Conservation (phyloP, 1,140 invertebrate species). For the Calephelis virginiensis region DNA sequence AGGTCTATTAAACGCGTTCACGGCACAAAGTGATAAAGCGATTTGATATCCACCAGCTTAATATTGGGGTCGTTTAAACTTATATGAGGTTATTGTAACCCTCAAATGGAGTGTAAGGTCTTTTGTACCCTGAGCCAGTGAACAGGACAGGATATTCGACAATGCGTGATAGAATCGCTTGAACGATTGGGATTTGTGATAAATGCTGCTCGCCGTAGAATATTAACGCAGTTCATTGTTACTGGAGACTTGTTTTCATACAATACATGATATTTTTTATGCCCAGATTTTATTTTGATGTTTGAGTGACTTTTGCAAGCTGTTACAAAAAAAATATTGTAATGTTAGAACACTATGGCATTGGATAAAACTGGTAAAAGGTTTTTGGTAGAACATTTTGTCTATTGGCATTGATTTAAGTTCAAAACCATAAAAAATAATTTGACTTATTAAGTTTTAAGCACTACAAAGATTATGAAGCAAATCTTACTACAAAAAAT, state of each 20-base stretch:
- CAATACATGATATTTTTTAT: constrained; percentile 11
- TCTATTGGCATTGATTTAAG: no score
- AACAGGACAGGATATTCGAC: constrained; percentile 24
- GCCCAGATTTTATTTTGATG: constrained; percentile 8
- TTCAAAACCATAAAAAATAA: no score
- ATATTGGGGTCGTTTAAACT: constrained; percentile 17
- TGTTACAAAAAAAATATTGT: neutral
- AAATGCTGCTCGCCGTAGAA: constrained; percentile 26
- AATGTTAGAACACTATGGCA: no score
- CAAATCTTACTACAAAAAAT: no score
- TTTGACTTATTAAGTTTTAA: no score
- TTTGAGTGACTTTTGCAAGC: neutral
- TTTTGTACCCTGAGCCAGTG: constrained; percentile 23
- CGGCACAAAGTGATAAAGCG: constrained; percentile 14
- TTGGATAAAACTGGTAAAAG: no score
- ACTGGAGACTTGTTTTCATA: constrained; percentile 26
- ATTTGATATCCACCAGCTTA: constrained; percentile 17
- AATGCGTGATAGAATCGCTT: constrained; percentile 27
- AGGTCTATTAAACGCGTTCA: constrained; percentile 13
- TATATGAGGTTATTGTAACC: constrained; percentile 30
- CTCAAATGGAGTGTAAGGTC: constrained; percentile 41
- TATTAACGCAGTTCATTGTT: constrained; percentile 34
- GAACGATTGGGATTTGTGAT: constrained; percentile 26
- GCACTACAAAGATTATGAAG: no score
- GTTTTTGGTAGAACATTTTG: no score